These are phyloP conservation scores for Sebastes diaconus DNA, from an alignment of 2,797 vertebrate genomes.

Conservation along the genomic window DNA sequence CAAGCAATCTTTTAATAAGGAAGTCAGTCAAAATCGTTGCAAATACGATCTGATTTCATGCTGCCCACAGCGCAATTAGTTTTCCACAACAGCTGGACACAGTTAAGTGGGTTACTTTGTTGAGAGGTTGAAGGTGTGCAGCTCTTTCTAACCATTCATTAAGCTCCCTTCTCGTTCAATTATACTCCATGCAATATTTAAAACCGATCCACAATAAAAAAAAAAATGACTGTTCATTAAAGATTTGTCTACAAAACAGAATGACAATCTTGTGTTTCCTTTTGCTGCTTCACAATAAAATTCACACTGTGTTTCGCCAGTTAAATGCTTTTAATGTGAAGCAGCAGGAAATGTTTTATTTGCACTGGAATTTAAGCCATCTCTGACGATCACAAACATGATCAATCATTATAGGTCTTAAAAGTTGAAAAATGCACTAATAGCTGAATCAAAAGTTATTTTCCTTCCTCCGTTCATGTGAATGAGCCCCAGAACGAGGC, in stretches of 20 bases:
- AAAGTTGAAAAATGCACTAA: no score
- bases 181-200: background rate
- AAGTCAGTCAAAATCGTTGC: slow-evolving; percentile 11
- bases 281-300: background rate
- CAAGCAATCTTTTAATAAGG: background rate
- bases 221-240: background rate
- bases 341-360: background rate
- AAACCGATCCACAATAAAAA: background rate
- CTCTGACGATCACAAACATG: background rate
- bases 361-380: background rate
- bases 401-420: no score
- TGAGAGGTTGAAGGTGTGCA: background rate
- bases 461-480: no score
- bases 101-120: background rate
- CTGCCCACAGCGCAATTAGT: background rate
- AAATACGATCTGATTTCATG: background rate
- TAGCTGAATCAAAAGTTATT: no score
- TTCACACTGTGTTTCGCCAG: background rate
- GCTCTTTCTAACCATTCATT: background rate
- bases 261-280: background rate
- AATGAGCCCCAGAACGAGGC: no score
- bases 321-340: background rate
- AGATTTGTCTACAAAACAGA: background rate
- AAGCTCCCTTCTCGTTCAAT: background rate
- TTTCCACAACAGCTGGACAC: background rate